Base-by-base conservation (phyloP, 1,140 invertebrate genomes). In the Wiebesia pumilae region DNA sequence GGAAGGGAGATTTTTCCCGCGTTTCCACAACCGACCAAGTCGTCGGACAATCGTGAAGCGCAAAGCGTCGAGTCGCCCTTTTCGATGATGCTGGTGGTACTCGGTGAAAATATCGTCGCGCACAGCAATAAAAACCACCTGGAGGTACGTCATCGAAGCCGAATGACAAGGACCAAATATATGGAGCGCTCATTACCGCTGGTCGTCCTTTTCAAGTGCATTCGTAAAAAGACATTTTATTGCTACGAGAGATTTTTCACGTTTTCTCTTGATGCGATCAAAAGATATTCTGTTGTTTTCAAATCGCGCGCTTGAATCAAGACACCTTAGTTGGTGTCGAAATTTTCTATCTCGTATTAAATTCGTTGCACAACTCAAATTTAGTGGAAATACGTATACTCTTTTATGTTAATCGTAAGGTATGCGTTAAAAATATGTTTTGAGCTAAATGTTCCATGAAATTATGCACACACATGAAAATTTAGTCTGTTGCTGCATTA, bases 91-190 rank as follows among this genome's bases (percentile, higher is more conserved):
- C 2, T 27, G 3, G n/a, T 24, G 30, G 43, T 40, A 24, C 40
- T 71, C 65, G 58, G 67, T 43, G 75, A 58, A 75, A 75, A 75
- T 40, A 62, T n/a, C 21, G 82, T 75, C 71, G 27, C 58, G 58
- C 27, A 62, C 33, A 0, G 21, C 67, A 30, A 10, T 81, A 81
- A 81, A 65, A 58, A 43, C 35, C 24, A 19, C 6, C 40, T 9
- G 27, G 0, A 21, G 9, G 6, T 10, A 3, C 7, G 0, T 80
- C 78, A 4, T 6, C 9, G 77, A 47, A 12, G 27, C 47, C 1
- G 43, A n/a, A 54, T 35, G 43, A n/a, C 21, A 12, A n/a, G 38
- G 21, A 7, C 7, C 19, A 6, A 33, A 30, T 67, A 16, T 16
- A 30, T 30, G 65, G n/a, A n/a, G 6, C 19, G 58, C 58, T 21